These are phyloP conservation scores for Alaudala cheleensis DNA, from an alignment of 2,113 vertebrate species.

Conservation along the genomic window DNA sequence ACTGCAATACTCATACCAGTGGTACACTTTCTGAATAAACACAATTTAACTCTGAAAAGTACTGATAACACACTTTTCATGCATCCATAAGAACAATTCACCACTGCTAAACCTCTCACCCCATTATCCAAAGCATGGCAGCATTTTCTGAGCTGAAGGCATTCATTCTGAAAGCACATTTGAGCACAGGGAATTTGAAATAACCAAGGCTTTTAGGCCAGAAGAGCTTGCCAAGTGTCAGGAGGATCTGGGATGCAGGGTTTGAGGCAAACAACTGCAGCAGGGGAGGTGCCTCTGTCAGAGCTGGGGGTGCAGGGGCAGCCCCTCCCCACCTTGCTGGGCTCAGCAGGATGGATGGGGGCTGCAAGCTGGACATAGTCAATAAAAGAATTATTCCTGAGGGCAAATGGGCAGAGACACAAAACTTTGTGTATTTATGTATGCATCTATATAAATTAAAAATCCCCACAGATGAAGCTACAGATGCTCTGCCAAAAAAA, in stretches of 20 bases:
- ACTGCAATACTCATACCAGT: neutral
- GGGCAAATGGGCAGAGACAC: neutral
- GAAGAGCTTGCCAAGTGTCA: neutral
- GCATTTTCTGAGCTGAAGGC: neutral
- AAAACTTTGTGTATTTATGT: neutral
- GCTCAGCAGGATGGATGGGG: neutral
- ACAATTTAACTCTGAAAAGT: neutral
- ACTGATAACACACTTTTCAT: neutral
- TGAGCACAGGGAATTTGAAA: neutral
- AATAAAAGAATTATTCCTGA: neutral
- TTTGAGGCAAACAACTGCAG: neutral
- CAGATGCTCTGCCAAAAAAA: neutral
- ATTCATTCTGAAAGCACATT: neutral
- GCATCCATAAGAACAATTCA: neutral
- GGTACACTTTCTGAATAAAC: neutral
- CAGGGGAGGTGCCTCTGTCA: neutral
- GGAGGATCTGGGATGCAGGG: neutral
- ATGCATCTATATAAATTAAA: neutral
- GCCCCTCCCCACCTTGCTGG: neutral
- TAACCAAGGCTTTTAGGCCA: neutral
- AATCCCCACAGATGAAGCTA: neutral
- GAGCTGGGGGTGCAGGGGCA: neutral
- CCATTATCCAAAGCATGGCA: neutral
- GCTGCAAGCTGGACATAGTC: neutral
- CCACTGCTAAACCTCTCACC: neutral